Percentiles rank a stretch among this genome's conserved stretches.
Evolutionary conservation across 1,140 invertebrate genomes (phyloP).

Genomic region (Microplitis demolitor): DNA sequence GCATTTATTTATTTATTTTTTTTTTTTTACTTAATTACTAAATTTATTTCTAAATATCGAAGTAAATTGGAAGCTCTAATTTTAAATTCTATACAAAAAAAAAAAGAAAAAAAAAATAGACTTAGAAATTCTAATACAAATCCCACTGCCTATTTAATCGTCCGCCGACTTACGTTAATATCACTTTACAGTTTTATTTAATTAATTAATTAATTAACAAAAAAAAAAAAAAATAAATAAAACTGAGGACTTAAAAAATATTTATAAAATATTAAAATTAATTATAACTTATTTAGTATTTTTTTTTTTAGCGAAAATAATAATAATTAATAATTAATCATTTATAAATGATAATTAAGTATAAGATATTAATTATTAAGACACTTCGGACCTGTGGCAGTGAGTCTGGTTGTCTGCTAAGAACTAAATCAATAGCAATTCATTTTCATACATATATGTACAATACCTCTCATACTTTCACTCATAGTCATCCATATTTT

Average conservation of each 20-base stretch:
- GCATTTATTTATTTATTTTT: too few species aligned
- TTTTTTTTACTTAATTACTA: too few species aligned
- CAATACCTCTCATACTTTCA: not conserved
- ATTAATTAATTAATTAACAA: too few species aligned
- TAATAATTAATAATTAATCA: not conserved
- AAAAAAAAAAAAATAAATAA: conserved; percentile 10
- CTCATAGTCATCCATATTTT: not conserved
- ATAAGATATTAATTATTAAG: not conserved
- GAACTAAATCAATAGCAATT: too few species aligned
- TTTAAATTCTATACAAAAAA: too few species aligned
- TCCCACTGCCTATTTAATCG: too few species aligned
- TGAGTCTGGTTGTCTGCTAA: not conserved
- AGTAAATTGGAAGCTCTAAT: too few species aligned
- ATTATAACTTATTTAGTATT: conserved; percentile 1
- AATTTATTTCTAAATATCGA: too few species aligned
- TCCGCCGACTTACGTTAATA: too few species aligned
- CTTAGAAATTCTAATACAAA: too few species aligned
- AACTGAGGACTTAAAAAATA: not conserved
- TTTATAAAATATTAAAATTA: not conserved
- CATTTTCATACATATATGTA: not conserved
- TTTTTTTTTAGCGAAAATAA: not conserved
- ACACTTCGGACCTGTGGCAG: conserved; percentile 3
- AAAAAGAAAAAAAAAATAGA: too few species aligned
- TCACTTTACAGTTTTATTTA: too few species aligned
- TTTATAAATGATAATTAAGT: not conserved